phyloP scores from a whole-genome alignment of 2,113 vertebrate genomes.

The Cebidichthys violaceus region DNA sequence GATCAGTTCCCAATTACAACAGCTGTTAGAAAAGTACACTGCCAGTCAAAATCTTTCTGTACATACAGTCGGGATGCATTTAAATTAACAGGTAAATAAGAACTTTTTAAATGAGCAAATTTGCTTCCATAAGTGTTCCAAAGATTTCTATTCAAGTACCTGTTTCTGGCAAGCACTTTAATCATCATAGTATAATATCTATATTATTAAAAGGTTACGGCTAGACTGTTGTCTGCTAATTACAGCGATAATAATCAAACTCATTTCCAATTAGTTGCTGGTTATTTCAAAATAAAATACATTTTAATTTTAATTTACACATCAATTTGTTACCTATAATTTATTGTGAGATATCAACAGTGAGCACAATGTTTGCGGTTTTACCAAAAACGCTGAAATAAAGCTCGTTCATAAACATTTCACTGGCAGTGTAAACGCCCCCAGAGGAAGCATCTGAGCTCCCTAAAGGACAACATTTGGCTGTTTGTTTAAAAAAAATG shows the following conservation, averaged over 20 bases:
- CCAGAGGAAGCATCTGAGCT: constrained; percentile 21
- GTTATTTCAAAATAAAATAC: background rate
- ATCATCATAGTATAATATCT: background rate
- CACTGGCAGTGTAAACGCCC: constrained; percentile 43
- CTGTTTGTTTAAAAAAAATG: constrained; percentile 17
- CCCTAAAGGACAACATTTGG: constrained; percentile 3
- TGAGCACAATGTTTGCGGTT: constrained; percentile 24
- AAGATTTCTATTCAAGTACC: background rate
- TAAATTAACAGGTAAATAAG: background rate
- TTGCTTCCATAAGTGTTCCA: background rate
- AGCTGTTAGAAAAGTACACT: constrained; percentile 59
- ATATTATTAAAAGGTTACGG: background rate
- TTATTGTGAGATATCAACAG: background rate
- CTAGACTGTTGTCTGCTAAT: background rate
- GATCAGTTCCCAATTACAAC: constrained; percentile 65
- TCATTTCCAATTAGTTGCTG: background rate
- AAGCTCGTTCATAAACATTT: constrained; percentile 28
- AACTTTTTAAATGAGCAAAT: background rate
- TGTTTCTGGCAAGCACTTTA: background rate
- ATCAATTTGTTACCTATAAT: background rate
- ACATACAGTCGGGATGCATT: background rate
- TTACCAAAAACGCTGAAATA: background rate
- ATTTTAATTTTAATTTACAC: background rate
- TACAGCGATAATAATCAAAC: background rate
- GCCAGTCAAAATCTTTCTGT: constrained; percentile 44